A percentile compares a stretch with the other conserved stretches of the same genome.
Conservation (phyloP, 2,888 invertebrate species). For the Nasonovia ribisnigri region DNA sequence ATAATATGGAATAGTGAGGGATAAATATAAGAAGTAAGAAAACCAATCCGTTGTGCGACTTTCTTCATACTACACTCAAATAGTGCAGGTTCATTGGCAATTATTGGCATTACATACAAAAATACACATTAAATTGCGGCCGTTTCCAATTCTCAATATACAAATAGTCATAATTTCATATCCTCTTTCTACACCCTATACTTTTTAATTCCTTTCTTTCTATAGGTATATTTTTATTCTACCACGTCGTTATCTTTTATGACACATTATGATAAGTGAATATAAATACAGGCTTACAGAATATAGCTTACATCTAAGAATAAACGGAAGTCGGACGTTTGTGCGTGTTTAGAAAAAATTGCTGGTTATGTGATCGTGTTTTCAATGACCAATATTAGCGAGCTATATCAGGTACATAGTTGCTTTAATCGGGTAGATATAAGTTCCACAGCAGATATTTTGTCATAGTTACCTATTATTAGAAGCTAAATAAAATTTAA, state of each 20-base stretch:
- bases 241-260: not conserved
- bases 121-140: not conserved
- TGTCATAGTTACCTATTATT: too few relatives aligned
- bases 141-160: not conserved
- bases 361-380: not conserved
- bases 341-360: too few relatives aligned
- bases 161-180: not conserved
- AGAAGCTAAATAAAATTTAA: too few relatives aligned
- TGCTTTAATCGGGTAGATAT: not conserved
- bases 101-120: not conserved
- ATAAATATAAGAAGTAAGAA: not conserved
- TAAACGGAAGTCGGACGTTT: not conserved
- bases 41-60: not conserved
- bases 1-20: not conserved
- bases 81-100: not conserved
- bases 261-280: not conserved
- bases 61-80: not conserved
- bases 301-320: not conserved
- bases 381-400: not conserved
- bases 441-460: too few relatives aligned
- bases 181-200: not conserved
- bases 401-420: not conserved
- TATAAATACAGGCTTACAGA: not conserved
- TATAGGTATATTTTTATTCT: not conserved
- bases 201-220: not conserved